Evolutionary conservation across 1,140 invertebrate species (phyloP).

Genomic region (Caenorhabditis latens): DNA sequence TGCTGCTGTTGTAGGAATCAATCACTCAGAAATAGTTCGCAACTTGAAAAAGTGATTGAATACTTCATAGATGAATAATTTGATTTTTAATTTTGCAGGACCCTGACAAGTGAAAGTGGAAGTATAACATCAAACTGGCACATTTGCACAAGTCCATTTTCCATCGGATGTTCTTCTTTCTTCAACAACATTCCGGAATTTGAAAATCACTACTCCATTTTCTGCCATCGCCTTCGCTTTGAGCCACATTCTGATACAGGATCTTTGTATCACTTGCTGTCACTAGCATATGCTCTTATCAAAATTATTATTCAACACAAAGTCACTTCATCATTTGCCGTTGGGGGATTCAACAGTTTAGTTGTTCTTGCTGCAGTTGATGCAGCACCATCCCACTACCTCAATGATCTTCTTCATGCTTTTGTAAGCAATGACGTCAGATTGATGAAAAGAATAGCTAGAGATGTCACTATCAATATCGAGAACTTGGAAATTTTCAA

Average conservation of each 20-base stretch:
- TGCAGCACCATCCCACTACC: slow-evolving; percentile 33
- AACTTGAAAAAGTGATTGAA: slow-evolving; percentile 13
- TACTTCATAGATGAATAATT: no score
- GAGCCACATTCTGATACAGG: slow-evolving; percentile 30
- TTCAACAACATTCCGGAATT: slow-evolving; percentile 28
- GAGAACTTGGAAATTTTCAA: slow-evolving; percentile 17
- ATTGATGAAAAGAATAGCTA: slow-evolving; percentile 55
- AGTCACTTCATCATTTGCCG: neutral
- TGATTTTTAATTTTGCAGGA: neutral
- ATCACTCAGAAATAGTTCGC: slow-evolving; percentile 5
- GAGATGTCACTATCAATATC: slow-evolving; percentile 35
- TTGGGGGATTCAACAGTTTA: slow-evolving; percentile 10
- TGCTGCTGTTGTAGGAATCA: slow-evolving; percentile 3
- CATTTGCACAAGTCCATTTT: neutral
- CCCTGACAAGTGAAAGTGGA: neutral
- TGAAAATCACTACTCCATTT: slow-evolving; percentile 29
- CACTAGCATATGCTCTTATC: slow-evolving; percentile 18
- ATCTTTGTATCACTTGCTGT: slow-evolving; percentile 35
- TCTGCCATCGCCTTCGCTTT: slow-evolving; percentile 57
- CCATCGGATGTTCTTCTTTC: slow-evolving; percentile 3
- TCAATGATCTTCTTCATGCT: slow-evolving; percentile 57
- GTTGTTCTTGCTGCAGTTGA: slow-evolving; percentile 31
- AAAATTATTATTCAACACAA: slow-evolving; percentile 13
- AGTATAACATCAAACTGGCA: neutral
- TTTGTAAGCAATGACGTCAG: slow-evolving; percentile 29